Evolutionary conservation across 2,797 vertebrate genomes (phyloP), one percentile per base, ranked within the genome.

Genomic region (Artibeus jamaicensis): DNA sequence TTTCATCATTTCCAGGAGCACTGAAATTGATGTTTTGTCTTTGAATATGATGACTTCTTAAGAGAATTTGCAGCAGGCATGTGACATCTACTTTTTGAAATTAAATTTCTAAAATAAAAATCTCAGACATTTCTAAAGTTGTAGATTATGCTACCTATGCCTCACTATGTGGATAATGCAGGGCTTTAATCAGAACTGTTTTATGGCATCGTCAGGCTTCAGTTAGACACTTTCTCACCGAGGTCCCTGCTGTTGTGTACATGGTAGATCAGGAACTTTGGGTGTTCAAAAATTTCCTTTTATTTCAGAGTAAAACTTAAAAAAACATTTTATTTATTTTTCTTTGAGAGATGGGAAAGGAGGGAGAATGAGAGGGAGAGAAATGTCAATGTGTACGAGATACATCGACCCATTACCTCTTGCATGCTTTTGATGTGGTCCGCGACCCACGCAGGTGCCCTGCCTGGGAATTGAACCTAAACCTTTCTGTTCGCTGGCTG

Each of bases 181-280:
- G 42, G 0, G 2, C 71, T 92, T 11, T 68, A 42, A 59, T 67
- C 4, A 39, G 48, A n/a, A 26, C 11, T 76, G 2, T 59, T 82
- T 62, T 8, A 42, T 0, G 32, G 39, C 18, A 59, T 50, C 65
- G 6, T 37, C 48, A 39, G 9, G 24, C 6, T 65, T 57, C 76
- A 4, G 19, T 22, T 9, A 71, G n/a, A 1, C 5, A 16, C 65
- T 73, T 90, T 90, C 26, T 55, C 21, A 77, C 10, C 3, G 18
- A 57, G 12, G n/a, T 0, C 0, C 8, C 10, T n/a, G 0, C 91
- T 37, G 12, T 6, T 76, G 10, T 1, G 1, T 50, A 91, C 8
- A n/a, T 7, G 67, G 57, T 37, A 12, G 4, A 4, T 15, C 9
- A 24, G 9, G 12, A 24, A 5, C 7, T 67, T 71, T 53, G 46